A percentile compares a stretch with the other conserved stretches of the same genome.
Conservation (phyloP, 2,113 vertebrate species). For the Chionodraco myersi region DNA sequence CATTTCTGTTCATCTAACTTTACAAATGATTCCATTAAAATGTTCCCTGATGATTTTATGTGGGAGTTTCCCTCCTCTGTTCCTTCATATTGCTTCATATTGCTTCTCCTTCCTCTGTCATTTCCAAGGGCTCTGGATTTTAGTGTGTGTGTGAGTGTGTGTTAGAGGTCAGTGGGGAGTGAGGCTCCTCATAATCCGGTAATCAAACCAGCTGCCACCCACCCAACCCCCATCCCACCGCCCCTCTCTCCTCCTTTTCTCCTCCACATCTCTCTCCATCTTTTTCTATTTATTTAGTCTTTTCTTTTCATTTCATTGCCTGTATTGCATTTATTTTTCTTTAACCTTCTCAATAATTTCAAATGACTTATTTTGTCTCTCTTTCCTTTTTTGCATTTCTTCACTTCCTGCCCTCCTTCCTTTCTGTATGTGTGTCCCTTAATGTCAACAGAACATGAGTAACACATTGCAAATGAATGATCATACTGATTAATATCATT, state of each 20-base stretch:
- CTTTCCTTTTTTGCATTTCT: too few relatives aligned
- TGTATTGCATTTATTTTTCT: not conserved
- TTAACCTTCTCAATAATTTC: not conserved
- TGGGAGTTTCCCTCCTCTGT: constrained; percentile 19
- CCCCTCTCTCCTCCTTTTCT: not conserved
- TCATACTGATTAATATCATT: not conserved
- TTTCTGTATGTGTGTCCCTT: not conserved
- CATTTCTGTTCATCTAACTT: not conserved
- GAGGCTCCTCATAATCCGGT: constrained; percentile 81
- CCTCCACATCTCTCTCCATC: not conserved
- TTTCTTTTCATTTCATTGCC: not conserved
- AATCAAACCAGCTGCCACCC: constrained; percentile 85
- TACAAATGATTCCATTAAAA: not conserved
- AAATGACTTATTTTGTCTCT: not conserved
- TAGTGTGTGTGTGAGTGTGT: not conserved
- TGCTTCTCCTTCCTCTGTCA: constrained; percentile 37
- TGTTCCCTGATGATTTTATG: constrained; percentile 7
- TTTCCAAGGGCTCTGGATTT: constrained; percentile 56
- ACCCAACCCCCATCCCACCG: constrained; percentile 72
- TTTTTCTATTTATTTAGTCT: not conserved
- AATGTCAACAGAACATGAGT: not conserved
- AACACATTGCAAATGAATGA: too few relatives aligned
- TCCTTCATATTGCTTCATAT: constrained; percentile 32
- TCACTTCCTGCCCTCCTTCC: not conserved
- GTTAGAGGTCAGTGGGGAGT: constrained; percentile 69